These are phyloP conservation scores for Ceryle rudis DNA, from an alignment of 2,797 vertebrate genomes.

Conservation along the genomic window DNA sequence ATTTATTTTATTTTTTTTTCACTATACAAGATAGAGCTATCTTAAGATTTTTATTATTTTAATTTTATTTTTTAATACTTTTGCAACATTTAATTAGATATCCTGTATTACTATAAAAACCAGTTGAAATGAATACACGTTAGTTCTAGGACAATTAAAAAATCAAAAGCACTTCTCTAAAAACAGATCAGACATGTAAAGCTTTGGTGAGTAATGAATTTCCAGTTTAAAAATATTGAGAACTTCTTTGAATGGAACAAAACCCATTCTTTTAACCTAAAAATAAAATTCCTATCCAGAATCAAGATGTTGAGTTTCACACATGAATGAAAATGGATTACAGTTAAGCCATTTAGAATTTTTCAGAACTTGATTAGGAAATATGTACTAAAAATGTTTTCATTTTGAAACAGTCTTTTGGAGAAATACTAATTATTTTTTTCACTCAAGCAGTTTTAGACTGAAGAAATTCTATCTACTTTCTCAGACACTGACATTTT, in stretches of 20 bases:
- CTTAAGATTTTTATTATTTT: neutral
- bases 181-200: neutral
- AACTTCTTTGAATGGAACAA: neutral
- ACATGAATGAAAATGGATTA: neutral
- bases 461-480: neutral
- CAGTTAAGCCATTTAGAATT: neutral
- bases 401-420: neutral
- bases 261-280: rapidly evolving
- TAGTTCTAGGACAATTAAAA: neutral
- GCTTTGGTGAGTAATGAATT: neutral
- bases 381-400: neutral
- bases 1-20: neutral
- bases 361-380: neutral
- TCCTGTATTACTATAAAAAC: neutral
- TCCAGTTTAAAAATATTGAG: neutral
- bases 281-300: neutral
- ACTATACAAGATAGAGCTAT: neutral
- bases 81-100: neutral
- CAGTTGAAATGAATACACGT: neutral
- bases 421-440: neutral
- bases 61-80: neutral
- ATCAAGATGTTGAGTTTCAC: neutral
- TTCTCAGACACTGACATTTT: neutral
- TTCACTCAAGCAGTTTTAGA: neutral
- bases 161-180: neutral